Percentiles rank a stretch among this genome's conserved stretches.
These are phyloP conservation scores for Microplitis mediator DNA, from an alignment of 1,140 invertebrate genomes.

Conservation along the genomic window DNA sequence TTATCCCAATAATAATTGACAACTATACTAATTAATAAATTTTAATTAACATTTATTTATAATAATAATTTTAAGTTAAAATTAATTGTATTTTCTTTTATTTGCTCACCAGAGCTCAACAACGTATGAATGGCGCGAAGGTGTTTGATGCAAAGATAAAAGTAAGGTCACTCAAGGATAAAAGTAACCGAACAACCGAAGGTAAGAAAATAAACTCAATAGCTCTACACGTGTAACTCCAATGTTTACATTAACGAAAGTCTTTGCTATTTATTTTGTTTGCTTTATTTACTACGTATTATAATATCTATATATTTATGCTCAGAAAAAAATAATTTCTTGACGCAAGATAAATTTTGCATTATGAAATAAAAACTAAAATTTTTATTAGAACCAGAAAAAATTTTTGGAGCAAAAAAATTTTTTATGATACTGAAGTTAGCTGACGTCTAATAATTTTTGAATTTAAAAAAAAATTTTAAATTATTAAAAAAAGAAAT, in stretches of 20 bases:
- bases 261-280: no score
- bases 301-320: neutral
- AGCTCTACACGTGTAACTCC: neutral
- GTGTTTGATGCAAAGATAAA: slow-evolving; percentile 20
- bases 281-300: slow-evolving; percentile 21
- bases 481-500: no score
- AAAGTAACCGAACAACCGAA: slow-evolving; percentile 9
- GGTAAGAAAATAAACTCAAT: slow-evolving; percentile 5
- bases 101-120: slow-evolving; percentile 17
- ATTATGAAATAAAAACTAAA: no score
- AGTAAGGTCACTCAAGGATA: slow-evolving; percentile 14
- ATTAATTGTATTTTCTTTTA: slow-evolving; percentile 3
- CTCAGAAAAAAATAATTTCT: no score
- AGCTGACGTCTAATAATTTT: no score
- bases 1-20: neutral
- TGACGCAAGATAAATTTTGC: no score
- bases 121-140: slow-evolving; percentile 21
- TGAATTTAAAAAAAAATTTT: no score
- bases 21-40: neutral
- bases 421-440: no score
- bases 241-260: no score
- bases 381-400: no score
- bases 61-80: neutral
- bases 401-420: no score
- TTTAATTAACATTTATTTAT: neutral